Evolutionary conservation across 2,888 invertebrate species (phyloP).

Genomic region (Cephus spinipes): DNA sequence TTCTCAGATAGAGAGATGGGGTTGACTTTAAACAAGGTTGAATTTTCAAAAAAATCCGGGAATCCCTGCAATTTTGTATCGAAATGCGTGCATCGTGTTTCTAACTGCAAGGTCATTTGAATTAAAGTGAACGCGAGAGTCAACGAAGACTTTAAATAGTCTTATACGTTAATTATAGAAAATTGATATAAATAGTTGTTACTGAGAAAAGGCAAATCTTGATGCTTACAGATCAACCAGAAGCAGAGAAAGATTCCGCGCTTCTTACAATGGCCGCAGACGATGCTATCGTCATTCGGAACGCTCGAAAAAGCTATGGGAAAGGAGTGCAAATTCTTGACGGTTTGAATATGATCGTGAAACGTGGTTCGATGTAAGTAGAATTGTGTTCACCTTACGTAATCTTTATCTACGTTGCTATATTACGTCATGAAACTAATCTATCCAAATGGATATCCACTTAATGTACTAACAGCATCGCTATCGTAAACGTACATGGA

Average conservation of each 20-base stretch:
- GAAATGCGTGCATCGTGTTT: not conserved
- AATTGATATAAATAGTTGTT: not conserved
- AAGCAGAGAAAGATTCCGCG: constrained; percentile 10
- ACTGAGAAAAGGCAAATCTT: not conserved
- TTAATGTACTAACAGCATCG: not conserved
- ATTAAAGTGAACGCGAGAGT: not conserved
- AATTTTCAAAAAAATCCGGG: not conserved
- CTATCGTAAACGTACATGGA: not conserved
- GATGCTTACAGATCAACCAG: constrained; percentile 25
- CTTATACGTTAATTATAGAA: too few relatives aligned
- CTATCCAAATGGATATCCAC: not conserved
- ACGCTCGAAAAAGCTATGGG: constrained; percentile 78
- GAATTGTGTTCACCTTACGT: constrained; percentile 4
- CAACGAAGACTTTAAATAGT: too few relatives aligned
- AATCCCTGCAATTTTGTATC: not conserved
- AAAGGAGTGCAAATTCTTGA: constrained; percentile 72
- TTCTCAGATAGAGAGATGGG: not conserved
- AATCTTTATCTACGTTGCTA: constrained; percentile 9
- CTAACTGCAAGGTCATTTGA: not conserved
- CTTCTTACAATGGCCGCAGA: constrained; percentile 41
- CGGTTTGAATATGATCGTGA: constrained; percentile 80
- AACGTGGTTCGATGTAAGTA: constrained; percentile 83
- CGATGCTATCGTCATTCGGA: constrained; percentile 76
- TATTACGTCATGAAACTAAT: not conserved
- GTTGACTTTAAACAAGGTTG: not conserved